Evolutionary conservation across 2,888 invertebrate genomes (phyloP).

Genomic region (Drosophila sordidapex): DNA sequence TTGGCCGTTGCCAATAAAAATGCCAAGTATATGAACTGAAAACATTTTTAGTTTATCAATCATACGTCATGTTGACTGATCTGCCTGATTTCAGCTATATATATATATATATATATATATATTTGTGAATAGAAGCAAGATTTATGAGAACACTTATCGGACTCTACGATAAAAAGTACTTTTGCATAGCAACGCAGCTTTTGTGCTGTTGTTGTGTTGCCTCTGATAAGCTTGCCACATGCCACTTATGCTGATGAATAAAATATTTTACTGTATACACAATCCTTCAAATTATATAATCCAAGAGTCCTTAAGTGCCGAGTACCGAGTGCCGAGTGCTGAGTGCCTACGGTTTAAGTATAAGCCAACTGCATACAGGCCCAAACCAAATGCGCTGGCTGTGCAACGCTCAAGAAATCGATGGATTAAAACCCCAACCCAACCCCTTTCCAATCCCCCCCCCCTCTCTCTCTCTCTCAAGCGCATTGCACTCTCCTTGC

Average conservation of each 20-base stretch:
- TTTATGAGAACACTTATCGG: background rate
- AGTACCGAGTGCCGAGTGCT: slow-evolving; percentile 11
- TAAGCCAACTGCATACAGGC: slow-evolving; percentile 23
- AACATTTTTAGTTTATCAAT: slow-evolving; percentile 38
- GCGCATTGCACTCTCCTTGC: slow-evolving; percentile 24
- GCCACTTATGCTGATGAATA: slow-evolving; percentile 11
- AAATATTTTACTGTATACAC: slow-evolving; percentile 5
- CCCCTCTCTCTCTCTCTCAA: background rate
- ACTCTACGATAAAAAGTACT: background rate
- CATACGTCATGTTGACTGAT: slow-evolving; percentile 56
- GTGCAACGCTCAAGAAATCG: slow-evolving; percentile 53
- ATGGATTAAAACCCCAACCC: slow-evolving; percentile 43
- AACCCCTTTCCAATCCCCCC: background rate
- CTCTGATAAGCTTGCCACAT: slow-evolving; percentile 10
- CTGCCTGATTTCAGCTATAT: slow-evolving; percentile 11
- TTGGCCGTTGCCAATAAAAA: slow-evolving; percentile 23
- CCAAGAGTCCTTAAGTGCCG: slow-evolving; percentile 43
- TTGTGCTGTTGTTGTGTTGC: background rate
- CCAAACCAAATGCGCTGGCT: slow-evolving; percentile 30
- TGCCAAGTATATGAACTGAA: slow-evolving; percentile 23
- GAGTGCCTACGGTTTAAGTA: slow-evolving; percentile 21
- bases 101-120: background rate
- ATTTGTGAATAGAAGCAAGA: background rate
- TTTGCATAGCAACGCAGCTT: background rate
- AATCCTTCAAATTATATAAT: slow-evolving; percentile 57